phyloP scores from a whole-genome alignment of 2,113 vertebrate species.

The Xenopus laevis region DNA sequence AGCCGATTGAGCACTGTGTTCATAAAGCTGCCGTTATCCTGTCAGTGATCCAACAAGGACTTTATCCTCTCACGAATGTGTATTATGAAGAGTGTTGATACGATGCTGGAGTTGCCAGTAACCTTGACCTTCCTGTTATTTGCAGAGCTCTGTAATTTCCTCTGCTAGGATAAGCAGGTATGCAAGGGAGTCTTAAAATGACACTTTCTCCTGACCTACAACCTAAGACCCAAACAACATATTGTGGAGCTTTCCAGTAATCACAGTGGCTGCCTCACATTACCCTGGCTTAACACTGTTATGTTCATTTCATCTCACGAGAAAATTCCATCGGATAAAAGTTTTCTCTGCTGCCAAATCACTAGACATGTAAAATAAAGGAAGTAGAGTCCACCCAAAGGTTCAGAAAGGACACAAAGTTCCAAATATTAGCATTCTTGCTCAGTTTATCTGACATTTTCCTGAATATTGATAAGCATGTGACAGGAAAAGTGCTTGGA shows the following conservation, averaged over 20 bases:
- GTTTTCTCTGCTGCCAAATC: not conserved
- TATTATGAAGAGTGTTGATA: too few species aligned
- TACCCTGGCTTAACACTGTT: not conserved
- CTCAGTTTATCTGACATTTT: slow-evolving; percentile 19
- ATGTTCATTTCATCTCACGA: slow-evolving; percentile 2
- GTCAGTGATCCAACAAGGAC: too few species aligned
- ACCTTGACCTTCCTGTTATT: too few species aligned
- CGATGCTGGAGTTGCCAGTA: too few species aligned
- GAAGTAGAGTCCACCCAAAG: not conserved
- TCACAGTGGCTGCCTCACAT: not conserved
- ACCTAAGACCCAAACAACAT: not conserved
- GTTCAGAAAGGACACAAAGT: slow-evolving; percentile 16
- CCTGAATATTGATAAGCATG: slow-evolving; percentile 25
- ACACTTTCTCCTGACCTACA: not conserved
- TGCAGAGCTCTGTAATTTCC: too few species aligned
- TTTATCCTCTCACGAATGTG: too few species aligned
- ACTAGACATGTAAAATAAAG: not conserved
- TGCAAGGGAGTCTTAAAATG: not conserved
- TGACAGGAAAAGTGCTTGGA: slow-evolving; percentile 31
- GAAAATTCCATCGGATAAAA: not conserved
- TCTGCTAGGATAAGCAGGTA: too few species aligned
- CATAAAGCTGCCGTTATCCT: too few species aligned
- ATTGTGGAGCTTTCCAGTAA: not conserved
- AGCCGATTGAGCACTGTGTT: too few species aligned
- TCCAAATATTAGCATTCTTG: slow-evolving; percentile 34